These are phyloP conservation scores for Lepidurus arcticus DNA, from an alignment of 1,140 invertebrate species.

Conservation along the genomic window DNA sequence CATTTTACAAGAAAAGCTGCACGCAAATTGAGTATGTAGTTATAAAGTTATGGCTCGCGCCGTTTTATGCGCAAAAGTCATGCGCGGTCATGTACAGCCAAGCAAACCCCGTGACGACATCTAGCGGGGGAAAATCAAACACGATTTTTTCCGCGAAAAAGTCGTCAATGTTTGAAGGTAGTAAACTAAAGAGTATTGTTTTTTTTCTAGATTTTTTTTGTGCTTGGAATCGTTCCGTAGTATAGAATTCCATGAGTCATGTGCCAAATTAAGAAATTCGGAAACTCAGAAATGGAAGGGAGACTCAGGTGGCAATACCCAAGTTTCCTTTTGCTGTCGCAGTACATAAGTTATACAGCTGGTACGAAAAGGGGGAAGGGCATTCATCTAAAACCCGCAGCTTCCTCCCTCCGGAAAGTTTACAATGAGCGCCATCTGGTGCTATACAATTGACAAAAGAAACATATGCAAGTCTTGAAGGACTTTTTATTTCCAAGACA, in stretches of 20 bases:
- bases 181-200: too few relatives aligned
- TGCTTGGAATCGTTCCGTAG: neutral
- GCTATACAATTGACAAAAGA: neutral
- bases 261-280: neutral
- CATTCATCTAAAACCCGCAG: neutral
- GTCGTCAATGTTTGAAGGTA: too few relatives aligned
- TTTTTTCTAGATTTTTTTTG: too few relatives aligned
- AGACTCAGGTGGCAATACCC: constrained; percentile 1
- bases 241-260: neutral
- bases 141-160: too few relatives aligned
- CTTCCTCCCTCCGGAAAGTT: neutral
- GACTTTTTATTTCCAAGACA: too few relatives aligned
- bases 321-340: neutral
- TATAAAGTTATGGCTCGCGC: too few relatives aligned
- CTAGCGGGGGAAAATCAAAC: too few relatives aligned
- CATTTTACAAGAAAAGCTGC: too few relatives aligned
- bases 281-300: neutral
- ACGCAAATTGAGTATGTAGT: too few relatives aligned
- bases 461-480: neutral
- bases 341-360: neutral
- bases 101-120: too few relatives aligned
- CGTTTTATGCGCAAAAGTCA: too few relatives aligned
- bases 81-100: too few relatives aligned
- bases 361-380: neutral
- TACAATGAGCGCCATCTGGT: neutral